Evolutionary conservation across 2,797 vertebrate genomes (phyloP).

Genomic region (Ambastaia sidthimunki): DNA sequence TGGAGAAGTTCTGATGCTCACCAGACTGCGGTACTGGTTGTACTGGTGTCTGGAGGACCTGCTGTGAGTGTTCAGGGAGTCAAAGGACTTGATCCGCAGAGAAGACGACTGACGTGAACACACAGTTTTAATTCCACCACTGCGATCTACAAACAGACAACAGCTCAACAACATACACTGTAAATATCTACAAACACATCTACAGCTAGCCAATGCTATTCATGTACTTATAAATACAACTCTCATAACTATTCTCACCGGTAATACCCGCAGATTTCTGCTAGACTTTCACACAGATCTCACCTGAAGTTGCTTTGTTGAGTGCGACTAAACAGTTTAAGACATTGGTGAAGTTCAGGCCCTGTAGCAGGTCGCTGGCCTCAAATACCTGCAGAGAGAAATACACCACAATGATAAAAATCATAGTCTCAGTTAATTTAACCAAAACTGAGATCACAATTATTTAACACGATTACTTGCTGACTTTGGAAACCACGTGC

Average conservation of each 20-base stretch:
- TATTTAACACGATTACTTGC: no score
- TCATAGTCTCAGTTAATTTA: no score
- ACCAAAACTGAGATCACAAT: no score
- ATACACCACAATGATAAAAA: neutral
- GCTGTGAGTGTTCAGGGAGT: conserved; percentile 88
- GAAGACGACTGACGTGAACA: conserved; percentile 89
- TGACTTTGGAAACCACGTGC: no score
- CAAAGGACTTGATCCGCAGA: conserved; percentile 94
- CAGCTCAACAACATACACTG: neutral
- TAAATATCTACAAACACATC: neutral
- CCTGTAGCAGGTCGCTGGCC: conserved; percentile 95
- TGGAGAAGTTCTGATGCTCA: conserved; percentile 68
- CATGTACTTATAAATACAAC: neutral
- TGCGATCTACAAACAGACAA: conserved; percentile 82
- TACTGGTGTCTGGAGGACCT: conserved; percentile 92
- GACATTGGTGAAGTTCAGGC: conserved; percentile 96
- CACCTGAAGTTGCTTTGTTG: conserved; percentile 98
- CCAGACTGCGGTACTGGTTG: conserved; percentile 97
- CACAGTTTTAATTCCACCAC: conserved; percentile 92
- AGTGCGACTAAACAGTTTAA: conserved; percentile 93
- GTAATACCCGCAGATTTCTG: no score
- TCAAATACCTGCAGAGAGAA: conserved; percentile 87
- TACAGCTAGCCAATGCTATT: neutral
- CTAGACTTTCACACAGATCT: conserved; percentile 52
- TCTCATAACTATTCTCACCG: neutral